Conservation (phyloP, 2,888 invertebrate species). For the Galeruca laticollis region DNA sequence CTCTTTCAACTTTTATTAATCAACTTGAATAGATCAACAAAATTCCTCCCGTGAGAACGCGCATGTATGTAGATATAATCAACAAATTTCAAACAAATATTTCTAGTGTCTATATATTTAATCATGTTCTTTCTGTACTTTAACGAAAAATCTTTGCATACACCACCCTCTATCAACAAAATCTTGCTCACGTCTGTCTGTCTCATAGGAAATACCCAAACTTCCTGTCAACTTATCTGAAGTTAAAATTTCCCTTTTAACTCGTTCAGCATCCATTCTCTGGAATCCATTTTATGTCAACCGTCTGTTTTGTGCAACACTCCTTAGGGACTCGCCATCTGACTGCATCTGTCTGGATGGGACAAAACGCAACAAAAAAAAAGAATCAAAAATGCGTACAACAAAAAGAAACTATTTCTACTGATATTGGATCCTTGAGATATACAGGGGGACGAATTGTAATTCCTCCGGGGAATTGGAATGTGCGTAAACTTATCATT, state of each 20-base stretch:
- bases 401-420: conserved; percentile 61
- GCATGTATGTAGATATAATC: no score
- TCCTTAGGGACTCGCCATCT: conserved; percentile 14
- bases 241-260: conserved; percentile 30
- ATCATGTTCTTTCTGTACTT: no score
- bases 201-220: not conserved
- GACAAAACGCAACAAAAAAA: conserved; percentile 15
- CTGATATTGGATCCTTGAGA: conserved; percentile 57
- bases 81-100: no score
- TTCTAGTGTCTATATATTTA: no score
- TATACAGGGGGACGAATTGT: conserved; percentile 45
- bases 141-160: no score
- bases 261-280: conserved; percentile 24
- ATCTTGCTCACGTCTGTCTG: not conserved
- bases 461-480: conserved; percentile 54
- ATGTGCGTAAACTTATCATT: conserved; percentile 59
- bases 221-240: conserved; percentile 11
- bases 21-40: no score
- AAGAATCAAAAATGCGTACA: conserved; percentile 58
- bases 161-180: not conserved
- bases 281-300: conserved; percentile 16
- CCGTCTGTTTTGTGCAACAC: conserved; percentile 22
- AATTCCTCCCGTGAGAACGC: no score
- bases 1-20: no score
- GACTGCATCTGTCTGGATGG: conserved; percentile 25